Evolutionary conservation across 1,140 invertebrate species (phyloP).

Genomic region (Drosophila sproati): DNA sequence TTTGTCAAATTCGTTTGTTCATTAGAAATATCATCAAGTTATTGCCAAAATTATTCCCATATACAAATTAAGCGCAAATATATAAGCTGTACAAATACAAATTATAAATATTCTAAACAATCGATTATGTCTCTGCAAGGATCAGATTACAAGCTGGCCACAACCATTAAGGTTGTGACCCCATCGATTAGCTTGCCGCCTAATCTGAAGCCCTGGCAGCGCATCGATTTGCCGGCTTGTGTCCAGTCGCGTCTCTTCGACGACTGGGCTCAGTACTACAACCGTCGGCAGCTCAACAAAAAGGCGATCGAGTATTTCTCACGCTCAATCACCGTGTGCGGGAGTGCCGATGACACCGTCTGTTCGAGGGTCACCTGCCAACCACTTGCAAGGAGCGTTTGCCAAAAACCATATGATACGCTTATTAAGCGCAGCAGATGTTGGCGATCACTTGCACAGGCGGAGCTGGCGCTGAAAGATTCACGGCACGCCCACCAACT

Average conservation of each 20-base stretch:
- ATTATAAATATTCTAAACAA: neutral
- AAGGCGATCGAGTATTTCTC: constrained; percentile 29
- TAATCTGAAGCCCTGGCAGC: constrained; percentile 52
- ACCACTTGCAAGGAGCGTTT: neutral
- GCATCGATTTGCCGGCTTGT: constrained; percentile 49
- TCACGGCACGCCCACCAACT: constrained; percentile 22
- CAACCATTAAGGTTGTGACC: neutral
- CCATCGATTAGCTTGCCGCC: constrained; percentile 1
- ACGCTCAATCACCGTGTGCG: constrained; percentile 26
- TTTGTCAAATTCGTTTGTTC: constrained; percentile 15
- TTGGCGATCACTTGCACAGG: constrained; percentile 21
- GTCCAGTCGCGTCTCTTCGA: constrained; percentile 38
- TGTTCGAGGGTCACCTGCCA: neutral
- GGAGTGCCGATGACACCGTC: neutral
- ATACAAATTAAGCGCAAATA: constrained; percentile 11
- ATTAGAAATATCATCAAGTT: constrained; percentile 9
- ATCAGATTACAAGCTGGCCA: neutral
- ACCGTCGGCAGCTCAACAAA: constrained; percentile 1
- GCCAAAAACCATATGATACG: neutral
- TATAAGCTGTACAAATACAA: neutral
- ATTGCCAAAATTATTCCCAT: constrained; percentile 22
- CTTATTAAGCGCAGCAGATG: constrained; percentile 16
- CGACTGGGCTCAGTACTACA: constrained; percentile 57
- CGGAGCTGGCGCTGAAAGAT: constrained; percentile 33
- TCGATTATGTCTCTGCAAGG: neutral